A percentile compares a stretch with the other conserved stretches of the same genome.
phyloP scores from a whole-genome alignment of 2,797 vertebrate species.

The Ctenopoma multispine region DNA sequence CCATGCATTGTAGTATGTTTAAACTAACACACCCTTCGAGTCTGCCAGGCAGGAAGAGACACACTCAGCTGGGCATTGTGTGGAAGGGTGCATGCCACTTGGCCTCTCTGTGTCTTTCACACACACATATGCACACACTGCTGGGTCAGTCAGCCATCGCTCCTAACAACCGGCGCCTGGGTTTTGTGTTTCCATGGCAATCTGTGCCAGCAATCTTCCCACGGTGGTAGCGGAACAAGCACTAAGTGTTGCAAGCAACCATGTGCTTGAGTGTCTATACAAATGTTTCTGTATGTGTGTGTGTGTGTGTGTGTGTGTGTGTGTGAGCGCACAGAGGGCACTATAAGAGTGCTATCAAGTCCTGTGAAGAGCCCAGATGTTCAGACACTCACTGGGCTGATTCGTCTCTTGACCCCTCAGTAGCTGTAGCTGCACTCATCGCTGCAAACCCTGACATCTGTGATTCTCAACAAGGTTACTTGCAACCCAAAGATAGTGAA shows the following conservation, averaged over 20 bases:
- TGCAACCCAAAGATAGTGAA: no score
- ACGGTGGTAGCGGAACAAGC: conserved; percentile 77
- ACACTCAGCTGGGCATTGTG: conserved; percentile 80
- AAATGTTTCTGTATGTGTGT: conserved; percentile 1
- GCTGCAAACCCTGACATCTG: conserved; percentile 18
- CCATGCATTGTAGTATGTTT: conserved; percentile 71
- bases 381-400: conserved; percentile 81
- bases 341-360: conserved; percentile 63
- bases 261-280: conserved; percentile 31
- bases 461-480: not conserved
- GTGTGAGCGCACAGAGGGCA: conserved; percentile 7
- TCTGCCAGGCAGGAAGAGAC: conserved; percentile 80
- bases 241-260: conserved; percentile 44
- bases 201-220: conserved; percentile 81
- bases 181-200: conserved; percentile 82
- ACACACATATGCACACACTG: conserved; percentile 73
- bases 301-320: not conserved
- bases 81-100: conserved; percentile 77
- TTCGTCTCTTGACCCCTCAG: conserved; percentile 77
- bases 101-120: conserved; percentile 69
- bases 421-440: conserved; percentile 42
- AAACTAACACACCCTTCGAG: conserved; percentile 79
- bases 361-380: conserved; percentile 79
- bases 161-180: conserved; percentile 79
- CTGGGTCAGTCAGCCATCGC: conserved; percentile 71